These are phyloP conservation scores for Otus sunia DNA, from an alignment of 2,113 vertebrate genomes.

Conservation along the genomic window DNA sequence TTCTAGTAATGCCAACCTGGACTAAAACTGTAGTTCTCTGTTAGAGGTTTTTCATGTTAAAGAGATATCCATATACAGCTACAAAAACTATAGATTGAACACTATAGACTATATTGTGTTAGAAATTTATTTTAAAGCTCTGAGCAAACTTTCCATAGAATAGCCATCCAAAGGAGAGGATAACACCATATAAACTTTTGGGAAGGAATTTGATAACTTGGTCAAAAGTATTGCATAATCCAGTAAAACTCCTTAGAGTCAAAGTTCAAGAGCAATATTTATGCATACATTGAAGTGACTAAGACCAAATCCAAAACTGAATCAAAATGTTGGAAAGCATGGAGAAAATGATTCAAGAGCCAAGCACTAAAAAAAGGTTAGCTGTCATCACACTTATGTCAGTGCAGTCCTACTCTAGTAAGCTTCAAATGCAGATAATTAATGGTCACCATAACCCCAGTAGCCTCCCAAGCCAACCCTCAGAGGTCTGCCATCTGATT, in stretches of 20 bases:
- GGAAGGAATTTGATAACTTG: background rate
- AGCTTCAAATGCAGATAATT: background rate
- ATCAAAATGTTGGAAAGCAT: background rate
- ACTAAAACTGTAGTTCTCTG: background rate
- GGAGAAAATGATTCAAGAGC: background rate
- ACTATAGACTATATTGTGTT: background rate
- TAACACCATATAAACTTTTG: background rate
- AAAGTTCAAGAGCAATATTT: background rate
- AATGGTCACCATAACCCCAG: background rate
- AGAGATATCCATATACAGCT: background rate
- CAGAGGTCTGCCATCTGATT: background rate
- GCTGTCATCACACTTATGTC: background rate
- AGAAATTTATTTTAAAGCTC: background rate
- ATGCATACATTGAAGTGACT: background rate
- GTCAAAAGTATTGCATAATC: background rate
- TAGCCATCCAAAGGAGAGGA: background rate
- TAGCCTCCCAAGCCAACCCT: background rate
- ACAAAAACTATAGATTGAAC: background rate
- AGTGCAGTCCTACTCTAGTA: background rate
- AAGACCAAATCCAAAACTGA: background rate
- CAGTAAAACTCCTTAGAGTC: background rate
- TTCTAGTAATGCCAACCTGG: background rate
- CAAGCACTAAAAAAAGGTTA: background rate
- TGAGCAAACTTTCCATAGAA: background rate
- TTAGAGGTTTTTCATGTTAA: background rate